Conservation (phyloP, 30 jellyfish, hydroid and myxozoan genomes). For the Hydractinia echinata region DNA sequence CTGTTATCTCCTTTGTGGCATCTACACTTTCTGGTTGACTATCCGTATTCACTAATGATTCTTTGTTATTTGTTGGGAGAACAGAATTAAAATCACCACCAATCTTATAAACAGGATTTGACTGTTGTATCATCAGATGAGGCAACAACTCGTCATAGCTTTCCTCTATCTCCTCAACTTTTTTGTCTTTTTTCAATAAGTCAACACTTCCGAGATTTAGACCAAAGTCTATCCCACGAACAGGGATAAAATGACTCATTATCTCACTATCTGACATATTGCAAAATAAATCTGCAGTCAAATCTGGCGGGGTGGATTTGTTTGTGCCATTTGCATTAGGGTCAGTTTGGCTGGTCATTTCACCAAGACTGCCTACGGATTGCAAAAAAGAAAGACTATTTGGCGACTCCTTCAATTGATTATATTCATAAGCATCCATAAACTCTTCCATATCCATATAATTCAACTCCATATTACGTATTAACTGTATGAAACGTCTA, state of each 20-base stretch:
- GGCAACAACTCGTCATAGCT: conserved; percentile 29
- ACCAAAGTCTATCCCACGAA: conserved; percentile 31
- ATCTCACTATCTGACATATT: conserved; percentile 41
- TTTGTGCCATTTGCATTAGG: neutral
- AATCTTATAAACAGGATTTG: conserved; percentile 21
- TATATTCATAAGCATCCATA: neutral
- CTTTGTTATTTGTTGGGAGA: neutral
- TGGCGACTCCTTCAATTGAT: neutral
- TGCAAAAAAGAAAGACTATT: conserved; percentile 2
- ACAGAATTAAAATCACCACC: conserved; percentile 20
- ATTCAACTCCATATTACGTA: neutral
- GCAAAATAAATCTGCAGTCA: conserved; percentile 23
- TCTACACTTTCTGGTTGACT: neutral
- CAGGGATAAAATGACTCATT: conserved; percentile 33
- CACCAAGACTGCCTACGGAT: neutral
- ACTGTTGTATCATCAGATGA: conserved; percentile 22
- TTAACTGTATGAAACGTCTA: too few species aligned
- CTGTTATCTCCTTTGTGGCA: neutral
- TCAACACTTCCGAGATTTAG: neutral
- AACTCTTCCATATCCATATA: conserved; percentile 10
- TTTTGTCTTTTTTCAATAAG: neutral
- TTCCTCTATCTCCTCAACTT: neutral
- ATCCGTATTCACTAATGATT: neutral
- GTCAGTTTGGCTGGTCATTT: neutral
- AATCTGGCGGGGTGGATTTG: neutral